These are phyloP conservation scores for Drosophila bunnanda DNA, from an alignment of 2,888 invertebrate species.

Conservation along the genomic window DNA sequence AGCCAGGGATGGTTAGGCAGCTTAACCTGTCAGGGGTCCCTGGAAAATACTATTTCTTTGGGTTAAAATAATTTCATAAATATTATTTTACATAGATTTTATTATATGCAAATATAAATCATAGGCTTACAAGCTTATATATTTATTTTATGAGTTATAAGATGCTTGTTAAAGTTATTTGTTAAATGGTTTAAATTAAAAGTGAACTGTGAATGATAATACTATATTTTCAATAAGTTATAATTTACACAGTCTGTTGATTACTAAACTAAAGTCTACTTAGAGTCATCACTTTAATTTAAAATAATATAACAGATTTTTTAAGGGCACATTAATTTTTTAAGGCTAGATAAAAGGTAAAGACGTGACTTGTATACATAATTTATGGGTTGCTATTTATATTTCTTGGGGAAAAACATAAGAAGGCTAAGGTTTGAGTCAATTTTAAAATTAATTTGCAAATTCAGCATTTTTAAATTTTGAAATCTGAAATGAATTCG, in stretches of 20 bases:
- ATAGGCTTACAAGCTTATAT: background rate
- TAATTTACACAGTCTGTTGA: too few species aligned
- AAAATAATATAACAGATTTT: background rate
- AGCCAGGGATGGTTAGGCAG: slow-evolving; percentile 47
- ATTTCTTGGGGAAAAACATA: background rate
- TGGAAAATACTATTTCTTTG: background rate
- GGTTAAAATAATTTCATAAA: background rate
- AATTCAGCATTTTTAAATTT: background rate
- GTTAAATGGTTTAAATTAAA: too few species aligned
- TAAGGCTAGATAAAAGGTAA: background rate
- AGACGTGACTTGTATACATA: background rate
- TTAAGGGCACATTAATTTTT: background rate
- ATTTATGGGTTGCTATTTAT: background rate
- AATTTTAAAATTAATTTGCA: background rate
- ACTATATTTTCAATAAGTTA: background rate
- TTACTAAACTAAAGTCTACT: background rate
- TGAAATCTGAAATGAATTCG: background rate
- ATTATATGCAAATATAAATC: background rate
- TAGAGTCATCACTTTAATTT: background rate
- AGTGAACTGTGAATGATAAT: too few species aligned
- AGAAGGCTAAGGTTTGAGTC: background rate
- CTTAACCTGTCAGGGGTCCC: background rate
- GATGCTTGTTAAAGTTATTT: background rate
- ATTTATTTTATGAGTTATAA: background rate
- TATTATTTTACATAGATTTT: background rate